Evolutionary conservation across 2,888 invertebrate genomes (phyloP).

Genomic region (Cancer borealis): DNA sequence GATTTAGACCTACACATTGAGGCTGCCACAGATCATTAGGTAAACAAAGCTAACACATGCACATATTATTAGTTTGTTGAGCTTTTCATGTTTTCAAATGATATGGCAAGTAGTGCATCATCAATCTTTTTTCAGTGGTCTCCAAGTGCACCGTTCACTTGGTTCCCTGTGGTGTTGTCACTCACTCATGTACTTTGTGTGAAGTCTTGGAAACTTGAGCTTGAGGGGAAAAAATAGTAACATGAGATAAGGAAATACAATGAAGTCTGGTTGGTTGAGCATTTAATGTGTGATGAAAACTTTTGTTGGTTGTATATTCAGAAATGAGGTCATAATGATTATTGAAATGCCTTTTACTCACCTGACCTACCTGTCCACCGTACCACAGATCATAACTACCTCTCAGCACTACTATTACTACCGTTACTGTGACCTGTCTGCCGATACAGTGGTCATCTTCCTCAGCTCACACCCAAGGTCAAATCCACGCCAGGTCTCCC

Average conservation of each 20-base stretch:
- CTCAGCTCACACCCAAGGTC: neutral
- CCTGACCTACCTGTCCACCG: neutral
- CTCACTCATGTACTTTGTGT: neutral
- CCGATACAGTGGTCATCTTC: neutral
- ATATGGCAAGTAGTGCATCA: neutral
- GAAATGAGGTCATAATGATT: neutral
- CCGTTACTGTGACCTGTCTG: neutral
- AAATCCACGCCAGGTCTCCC: neutral
- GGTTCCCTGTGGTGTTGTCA: neutral
- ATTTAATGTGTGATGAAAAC: neutral
- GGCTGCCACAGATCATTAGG: too few species aligned
- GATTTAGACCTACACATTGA: too few species aligned
- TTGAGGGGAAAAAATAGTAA: neutral
- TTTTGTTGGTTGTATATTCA: neutral
- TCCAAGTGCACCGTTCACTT: neutral
- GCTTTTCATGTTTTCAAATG: neutral
- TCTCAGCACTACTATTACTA: neutral
- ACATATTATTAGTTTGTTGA: too few species aligned
- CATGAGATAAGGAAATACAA: constrained; percentile 7
- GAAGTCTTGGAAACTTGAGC: neutral
- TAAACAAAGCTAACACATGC: too few species aligned
- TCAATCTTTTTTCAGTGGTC: too few species aligned
- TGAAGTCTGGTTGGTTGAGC: constrained; percentile 12
- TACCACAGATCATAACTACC: neutral
- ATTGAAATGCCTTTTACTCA: neutral